These are phyloP conservation scores for Choristoneura rosaceana DNA, from an alignment of 2,888 invertebrate genomes.

Conservation along the genomic window DNA sequence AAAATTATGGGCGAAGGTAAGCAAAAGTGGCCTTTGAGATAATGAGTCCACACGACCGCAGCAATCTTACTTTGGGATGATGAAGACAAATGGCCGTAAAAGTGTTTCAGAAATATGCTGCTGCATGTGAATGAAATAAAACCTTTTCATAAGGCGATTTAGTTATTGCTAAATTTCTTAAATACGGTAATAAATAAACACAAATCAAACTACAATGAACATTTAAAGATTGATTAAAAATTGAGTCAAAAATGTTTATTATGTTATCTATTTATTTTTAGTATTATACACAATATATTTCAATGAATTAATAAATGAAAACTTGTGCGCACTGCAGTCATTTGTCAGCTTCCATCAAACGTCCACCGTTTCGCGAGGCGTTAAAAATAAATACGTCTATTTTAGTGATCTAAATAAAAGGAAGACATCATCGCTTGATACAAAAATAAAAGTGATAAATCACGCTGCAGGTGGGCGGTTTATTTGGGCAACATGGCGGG, in stretches of 20 bases:
- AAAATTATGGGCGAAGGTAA: conserved; percentile 12
- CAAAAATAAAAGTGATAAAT: conserved; percentile 52
- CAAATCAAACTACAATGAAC: no score
- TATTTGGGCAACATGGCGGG: conserved; percentile 58
- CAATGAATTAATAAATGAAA: no score
- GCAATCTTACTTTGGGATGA: conserved; percentile 52
- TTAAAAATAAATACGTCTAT: conserved; percentile 23
- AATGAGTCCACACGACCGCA: conserved; percentile 40
- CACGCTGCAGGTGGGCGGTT: conserved; percentile 53
- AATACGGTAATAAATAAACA: no score
- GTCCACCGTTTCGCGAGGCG: neutral
- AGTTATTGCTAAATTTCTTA: no score
- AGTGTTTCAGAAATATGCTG: conserved; percentile 45
- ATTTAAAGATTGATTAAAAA: no score
- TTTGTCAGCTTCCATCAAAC: conserved; percentile 23
- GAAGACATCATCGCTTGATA: conserved; percentile 37
- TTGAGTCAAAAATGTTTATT: no score
- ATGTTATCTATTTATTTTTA: no score
- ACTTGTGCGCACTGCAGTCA: neutral
- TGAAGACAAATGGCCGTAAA: conserved; percentile 61
- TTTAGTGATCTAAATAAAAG: conserved; percentile 30
- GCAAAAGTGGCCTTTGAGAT: conserved; percentile 32
- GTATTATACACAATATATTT: neutral
- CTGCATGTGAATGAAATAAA: no score
- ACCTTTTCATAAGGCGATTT: no score